Conservation (phyloP, 2,888 invertebrate genomes). For the Nomada lathburiana region DNA sequence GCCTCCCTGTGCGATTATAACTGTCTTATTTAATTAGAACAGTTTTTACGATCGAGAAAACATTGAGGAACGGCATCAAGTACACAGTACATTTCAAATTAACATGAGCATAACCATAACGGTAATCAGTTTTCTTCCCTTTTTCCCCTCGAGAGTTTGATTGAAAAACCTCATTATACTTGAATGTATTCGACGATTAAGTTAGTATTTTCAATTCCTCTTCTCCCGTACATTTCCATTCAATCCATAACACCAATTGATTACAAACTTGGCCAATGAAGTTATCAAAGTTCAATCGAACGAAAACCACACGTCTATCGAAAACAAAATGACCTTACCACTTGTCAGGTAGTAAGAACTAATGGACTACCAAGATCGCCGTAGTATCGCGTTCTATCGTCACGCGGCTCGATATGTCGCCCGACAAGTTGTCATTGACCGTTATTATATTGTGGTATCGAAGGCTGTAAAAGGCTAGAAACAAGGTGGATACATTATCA, state of each 20-base stretch:
- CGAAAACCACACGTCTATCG: neutral
- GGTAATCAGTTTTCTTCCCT: no score
- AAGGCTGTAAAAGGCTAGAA: constrained; percentile 39
- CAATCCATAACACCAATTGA: no score
- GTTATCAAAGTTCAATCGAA: neutral
- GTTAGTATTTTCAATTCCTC: no score
- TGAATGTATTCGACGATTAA: no score
- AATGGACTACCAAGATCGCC: constrained; percentile 33
- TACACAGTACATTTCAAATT: neutral
- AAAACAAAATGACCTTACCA: neutral
- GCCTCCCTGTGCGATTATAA: constrained; percentile 28
- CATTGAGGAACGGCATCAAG: neutral
- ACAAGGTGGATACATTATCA: constrained; percentile 39
- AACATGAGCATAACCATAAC: neutral
- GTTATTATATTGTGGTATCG: constrained; percentile 58
- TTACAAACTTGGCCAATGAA: neutral
- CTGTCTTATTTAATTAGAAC: constrained; percentile 41
- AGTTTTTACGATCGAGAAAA: constrained; percentile 20
- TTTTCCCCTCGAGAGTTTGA: no score
- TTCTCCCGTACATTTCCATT: no score
- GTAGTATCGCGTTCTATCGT: constrained; percentile 39
- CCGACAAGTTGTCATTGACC: constrained; percentile 59
- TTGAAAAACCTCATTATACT: no score
- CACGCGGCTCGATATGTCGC: constrained; percentile 42
- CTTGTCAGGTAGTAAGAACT: constrained; percentile 26